Conservation (phyloP, 2,888 invertebrate species). For the Diadegma fenestrale region DNA sequence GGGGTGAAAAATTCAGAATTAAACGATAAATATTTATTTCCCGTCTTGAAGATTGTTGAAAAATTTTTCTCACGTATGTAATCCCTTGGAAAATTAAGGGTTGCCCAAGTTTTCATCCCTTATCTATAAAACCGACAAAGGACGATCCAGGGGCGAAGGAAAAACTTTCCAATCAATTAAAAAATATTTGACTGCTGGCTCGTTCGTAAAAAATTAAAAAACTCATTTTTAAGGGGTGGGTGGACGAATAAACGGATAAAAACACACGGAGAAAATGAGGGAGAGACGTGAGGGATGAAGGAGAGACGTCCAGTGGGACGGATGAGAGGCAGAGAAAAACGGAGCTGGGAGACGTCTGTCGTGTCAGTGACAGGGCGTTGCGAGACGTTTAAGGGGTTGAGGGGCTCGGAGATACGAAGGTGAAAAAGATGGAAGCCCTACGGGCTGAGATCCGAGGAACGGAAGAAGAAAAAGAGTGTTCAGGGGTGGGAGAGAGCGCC, state of each 20-base stretch:
- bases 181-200: not conserved
- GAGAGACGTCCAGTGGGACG: conserved; percentile 56
- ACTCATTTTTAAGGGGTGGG: not conserved
- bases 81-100: not conserved
- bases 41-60: not conserved
- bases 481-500: conserved; percentile 69
- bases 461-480: conserved; percentile 46
- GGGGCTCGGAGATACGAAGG: conserved; percentile 22
- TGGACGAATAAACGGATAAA: conserved; percentile 39
- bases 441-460: conserved; percentile 40
- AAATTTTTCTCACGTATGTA: not conserved
- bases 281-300: conserved; percentile 54
- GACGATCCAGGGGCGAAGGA: not conserved
- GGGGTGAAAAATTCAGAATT: not conserved
- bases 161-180: not conserved
- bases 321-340: conserved; percentile 75
- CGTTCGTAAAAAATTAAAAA: not conserved
- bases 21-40: not conserved
- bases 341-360: conserved; percentile 74
- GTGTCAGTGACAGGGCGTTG: conserved; percentile 66
- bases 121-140: not conserved
- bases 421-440: conserved; percentile 67
- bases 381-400: conserved; percentile 58
- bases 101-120: not conserved
- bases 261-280: conserved; percentile 63